Base-by-base conservation (phyloP, 2,888 invertebrate species). In the Drosophila neonasuta region DNA sequence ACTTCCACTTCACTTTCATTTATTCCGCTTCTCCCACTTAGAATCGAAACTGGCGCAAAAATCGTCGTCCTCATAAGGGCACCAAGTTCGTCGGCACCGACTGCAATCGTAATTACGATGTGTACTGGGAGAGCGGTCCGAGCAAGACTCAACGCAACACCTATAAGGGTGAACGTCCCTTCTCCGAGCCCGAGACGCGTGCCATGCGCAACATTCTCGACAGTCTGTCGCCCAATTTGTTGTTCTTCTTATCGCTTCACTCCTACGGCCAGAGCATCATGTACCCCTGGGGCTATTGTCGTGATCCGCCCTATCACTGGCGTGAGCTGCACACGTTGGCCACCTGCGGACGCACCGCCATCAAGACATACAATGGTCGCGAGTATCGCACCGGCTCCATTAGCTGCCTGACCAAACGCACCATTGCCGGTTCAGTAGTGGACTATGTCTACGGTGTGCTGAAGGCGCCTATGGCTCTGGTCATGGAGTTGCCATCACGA, bases 91-190 rank as follows among this genome's bases (percentile, higher is more conserved):
- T 88, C n/a, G 95, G 95, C 29, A 93, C 92, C 0, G 95, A 95
- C 81, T 92, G 92, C 48, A 95, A 95, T 89, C 91, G 95, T 34
- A 95, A 95, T 90, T 95, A 93, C 86, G 94, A 92, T 68, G 92
- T 92, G 74, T 91, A 93, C 74, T 94, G 94, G 94, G 84, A 89
- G 13, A 60, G 68, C 36, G 89, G 88, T 0, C 70, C 81, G 2
- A 66, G 78, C 15, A 87, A 80, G 59, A 68, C 74, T 6, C 74
- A 74, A 66, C 82, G 88, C 2, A 86, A 85, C 24, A 90, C 91
- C 1, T 91, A 82, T 72, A 90, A 89, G 64, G 91, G 91, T 2
- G 88, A 89, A 11, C 80, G 71, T 11, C 90, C 91, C 2, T 91
- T 91, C 65, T 91, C 91, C 1, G 91, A 91, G 57, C 84, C 87